Evolutionary conservation across 2,797 vertebrate genomes (phyloP).

Genomic region (Hemibagrus guttatus): DNA sequence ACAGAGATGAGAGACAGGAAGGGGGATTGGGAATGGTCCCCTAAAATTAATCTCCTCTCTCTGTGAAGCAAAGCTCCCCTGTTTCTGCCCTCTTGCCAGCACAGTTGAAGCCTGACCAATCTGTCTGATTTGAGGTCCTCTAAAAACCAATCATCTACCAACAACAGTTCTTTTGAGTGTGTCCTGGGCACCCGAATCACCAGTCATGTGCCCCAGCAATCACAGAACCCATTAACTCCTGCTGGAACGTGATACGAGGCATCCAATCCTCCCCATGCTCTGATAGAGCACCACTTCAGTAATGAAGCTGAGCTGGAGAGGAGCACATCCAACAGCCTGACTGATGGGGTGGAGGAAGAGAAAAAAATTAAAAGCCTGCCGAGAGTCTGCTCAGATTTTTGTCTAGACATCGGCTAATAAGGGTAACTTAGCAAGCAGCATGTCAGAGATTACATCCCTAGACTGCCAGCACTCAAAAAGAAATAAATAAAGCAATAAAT

Average conservation of each 20-base stretch:
- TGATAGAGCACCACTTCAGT: conserved; percentile 50
- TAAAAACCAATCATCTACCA: conserved; percentile 57
- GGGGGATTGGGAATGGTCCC: conserved; percentile 53
- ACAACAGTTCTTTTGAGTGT: conserved; percentile 60
- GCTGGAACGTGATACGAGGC: conserved; percentile 39
- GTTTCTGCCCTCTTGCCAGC: conserved; percentile 56
- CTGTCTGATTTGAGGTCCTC: conserved; percentile 61
- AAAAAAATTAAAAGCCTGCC: conserved; percentile 41
- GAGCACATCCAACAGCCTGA: conserved; percentile 39
- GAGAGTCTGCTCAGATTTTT: conserved; percentile 54
- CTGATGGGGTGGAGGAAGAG: neutral
- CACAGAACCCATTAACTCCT: conserved; percentile 45
- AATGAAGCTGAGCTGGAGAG: conserved; percentile 54
- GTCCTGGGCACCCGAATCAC: conserved; percentile 49
- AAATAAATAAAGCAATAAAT: neutral
- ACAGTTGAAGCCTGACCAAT: conserved; percentile 64
- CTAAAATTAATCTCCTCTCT: conserved; percentile 61
- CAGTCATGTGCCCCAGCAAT: conserved; percentile 61
- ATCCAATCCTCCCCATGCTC: conserved; percentile 47
- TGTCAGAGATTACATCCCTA: conserved; percentile 45
- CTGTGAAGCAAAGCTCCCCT: conserved; percentile 52
- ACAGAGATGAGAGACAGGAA: conserved; percentile 44
- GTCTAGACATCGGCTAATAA: conserved; percentile 71
- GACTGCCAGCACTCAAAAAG: neutral
- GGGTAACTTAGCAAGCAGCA: conserved; percentile 52